phyloP scores from a whole-genome alignment of 2,888 invertebrate genomes.

The Agapetus fuscipes region DNA sequence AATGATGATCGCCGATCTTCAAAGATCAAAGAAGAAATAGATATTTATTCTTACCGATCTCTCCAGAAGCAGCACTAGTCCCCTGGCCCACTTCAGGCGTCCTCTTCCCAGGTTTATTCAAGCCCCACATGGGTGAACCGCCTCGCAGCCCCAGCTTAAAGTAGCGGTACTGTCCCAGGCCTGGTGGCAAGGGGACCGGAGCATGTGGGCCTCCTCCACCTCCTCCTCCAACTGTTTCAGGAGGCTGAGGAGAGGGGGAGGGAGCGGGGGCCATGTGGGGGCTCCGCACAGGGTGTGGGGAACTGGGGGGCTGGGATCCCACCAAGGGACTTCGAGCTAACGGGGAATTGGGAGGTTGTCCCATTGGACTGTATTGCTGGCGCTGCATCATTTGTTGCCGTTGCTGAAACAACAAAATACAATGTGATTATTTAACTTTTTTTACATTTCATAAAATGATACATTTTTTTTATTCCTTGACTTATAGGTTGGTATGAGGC shows the following conservation, averaged over 20 bases:
- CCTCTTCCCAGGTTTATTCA: conserved; percentile 24
- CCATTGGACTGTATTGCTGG: conserved; percentile 44
- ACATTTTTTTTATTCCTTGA: too few relatives aligned
- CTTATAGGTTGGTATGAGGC: too few relatives aligned
- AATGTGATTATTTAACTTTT: background rate
- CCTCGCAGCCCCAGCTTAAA: conserved; percentile 54
- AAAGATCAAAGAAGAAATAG: too few relatives aligned
- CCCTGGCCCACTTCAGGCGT: conserved; percentile 28
- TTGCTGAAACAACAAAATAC: conserved; percentile 27
- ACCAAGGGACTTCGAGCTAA: conserved; percentile 49
- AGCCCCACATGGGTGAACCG: conserved; percentile 57
- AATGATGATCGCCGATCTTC: too few relatives aligned
- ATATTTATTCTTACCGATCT: too few relatives aligned
- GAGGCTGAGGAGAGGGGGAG: conserved; percentile 27
- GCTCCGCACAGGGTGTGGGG: conserved; percentile 13
- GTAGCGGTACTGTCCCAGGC: conserved; percentile 49
- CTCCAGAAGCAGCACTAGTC: too few relatives aligned
- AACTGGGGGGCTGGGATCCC: conserved; percentile 27
- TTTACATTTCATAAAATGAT: too few relatives aligned
- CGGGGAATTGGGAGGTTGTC: conserved; percentile 48
- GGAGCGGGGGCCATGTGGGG: conserved; percentile 27
- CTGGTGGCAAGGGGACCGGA: conserved; percentile 49
- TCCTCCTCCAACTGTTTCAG: conserved; percentile 19
- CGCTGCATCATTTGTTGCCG: conserved; percentile 42
- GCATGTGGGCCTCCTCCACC: conserved; percentile 43